Conservation (phyloP, 2,113 vertebrate genomes). For the Sprattus sprattus region DNA sequence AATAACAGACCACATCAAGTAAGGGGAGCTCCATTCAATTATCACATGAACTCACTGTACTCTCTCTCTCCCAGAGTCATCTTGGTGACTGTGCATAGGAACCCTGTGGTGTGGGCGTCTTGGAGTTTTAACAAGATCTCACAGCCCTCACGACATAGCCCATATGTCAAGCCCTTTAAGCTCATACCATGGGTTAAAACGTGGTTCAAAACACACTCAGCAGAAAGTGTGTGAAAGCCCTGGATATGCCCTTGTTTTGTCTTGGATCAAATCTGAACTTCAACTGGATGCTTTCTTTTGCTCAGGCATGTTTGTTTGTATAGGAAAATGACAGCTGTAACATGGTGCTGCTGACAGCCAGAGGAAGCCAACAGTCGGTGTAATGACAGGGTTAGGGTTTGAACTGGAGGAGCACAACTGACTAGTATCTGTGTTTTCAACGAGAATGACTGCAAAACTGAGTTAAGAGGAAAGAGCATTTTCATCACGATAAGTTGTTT, state of each 20-base stretch:
- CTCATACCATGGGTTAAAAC: background rate
- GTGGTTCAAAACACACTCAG: background rate
- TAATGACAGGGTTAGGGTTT: conserved; percentile 33
- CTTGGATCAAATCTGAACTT: background rate
- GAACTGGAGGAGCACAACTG: conserved; percentile 5
- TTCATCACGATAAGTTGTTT: background rate
- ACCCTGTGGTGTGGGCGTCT: conserved; percentile 24
- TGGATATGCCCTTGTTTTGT: background rate
- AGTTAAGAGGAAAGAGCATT: background rate
- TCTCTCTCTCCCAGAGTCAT: background rate
- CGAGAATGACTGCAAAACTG: background rate
- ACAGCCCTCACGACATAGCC: background rate
- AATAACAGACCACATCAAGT: background rate
- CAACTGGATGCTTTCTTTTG: background rate
- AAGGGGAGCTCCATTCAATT: conserved; percentile 28
- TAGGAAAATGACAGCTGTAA: background rate
- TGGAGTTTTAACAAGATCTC: conserved; percentile 22
- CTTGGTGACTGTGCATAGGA: conserved; percentile 15
- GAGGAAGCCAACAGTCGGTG: conserved; percentile 40
- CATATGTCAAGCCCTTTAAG: background rate
- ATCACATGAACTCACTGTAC: conserved; percentile 10
- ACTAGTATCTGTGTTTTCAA: conserved; percentile 10
- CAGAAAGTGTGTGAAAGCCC: background rate
- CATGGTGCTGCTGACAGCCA: conserved; percentile 27
- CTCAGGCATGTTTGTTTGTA: background rate